A percentile compares a stretch with the other conserved stretches of the same genome.
Conservation (phyloP, 2,113 vertebrate genomes). For the Engraulis encrasicolus region DNA sequence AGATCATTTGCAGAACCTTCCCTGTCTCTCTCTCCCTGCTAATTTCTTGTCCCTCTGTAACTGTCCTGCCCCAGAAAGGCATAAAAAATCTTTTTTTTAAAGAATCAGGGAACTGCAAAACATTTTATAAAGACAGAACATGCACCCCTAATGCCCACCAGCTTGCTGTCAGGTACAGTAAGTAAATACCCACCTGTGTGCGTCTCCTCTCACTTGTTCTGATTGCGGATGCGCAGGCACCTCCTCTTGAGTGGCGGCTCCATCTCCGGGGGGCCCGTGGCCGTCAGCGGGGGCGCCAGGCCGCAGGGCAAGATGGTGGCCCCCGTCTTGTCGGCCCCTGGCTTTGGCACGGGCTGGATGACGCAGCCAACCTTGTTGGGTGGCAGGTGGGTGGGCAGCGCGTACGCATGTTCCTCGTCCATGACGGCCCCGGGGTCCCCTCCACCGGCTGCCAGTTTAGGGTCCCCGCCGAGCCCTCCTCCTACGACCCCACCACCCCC, state of each 20-base stretch:
- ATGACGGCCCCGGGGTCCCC: constrained; percentile 83
- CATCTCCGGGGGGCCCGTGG: constrained; percentile 89
- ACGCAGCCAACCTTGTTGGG: constrained; percentile 93
- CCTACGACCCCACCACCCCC: too few species aligned
- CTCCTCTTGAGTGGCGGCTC: constrained; percentile 97
- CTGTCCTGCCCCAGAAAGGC: too few species aligned
- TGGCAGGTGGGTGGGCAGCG: constrained; percentile 93
- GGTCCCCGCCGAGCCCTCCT: too few species aligned
- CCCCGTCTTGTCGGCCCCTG: constrained; percentile 89
- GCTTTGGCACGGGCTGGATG: constrained; percentile 99
- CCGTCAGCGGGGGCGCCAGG: constrained; percentile 86
- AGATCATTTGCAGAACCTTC: too few species aligned
- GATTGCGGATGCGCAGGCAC: constrained; percentile 99
- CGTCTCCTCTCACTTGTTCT: constrained; percentile 88
- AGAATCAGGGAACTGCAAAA: neutral
- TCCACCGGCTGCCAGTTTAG: constrained; percentile 78
- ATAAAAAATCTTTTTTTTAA: neutral
- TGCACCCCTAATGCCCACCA: neutral
- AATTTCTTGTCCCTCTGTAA: too few species aligned
- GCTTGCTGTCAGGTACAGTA: neutral
- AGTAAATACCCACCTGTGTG: constrained; percentile 86
- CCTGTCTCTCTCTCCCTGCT: too few species aligned
- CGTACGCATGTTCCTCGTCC: constrained; percentile 93
- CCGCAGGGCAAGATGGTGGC: constrained; percentile 88
- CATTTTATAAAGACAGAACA: neutral